Conservation (phyloP, 1,140 invertebrate genomes). For the Neodiprion fabricii region DNA sequence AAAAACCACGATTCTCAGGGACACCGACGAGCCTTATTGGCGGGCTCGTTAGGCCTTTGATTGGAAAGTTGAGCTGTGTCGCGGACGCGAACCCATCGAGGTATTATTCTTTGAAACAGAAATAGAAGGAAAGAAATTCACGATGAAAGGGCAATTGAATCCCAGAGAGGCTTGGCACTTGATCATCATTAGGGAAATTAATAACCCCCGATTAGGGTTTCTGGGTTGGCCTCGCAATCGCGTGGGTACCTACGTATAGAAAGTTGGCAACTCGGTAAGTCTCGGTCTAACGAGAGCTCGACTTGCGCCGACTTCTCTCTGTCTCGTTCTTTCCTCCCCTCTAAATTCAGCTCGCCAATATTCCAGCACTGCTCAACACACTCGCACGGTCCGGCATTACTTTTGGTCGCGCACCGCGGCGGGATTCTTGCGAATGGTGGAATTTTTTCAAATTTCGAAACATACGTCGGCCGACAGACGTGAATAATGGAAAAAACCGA, state of each 20-base stretch:
- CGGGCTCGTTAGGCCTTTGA: not conserved
- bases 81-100: not conserved
- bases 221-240: not conserved
- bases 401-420: too few relatives aligned
- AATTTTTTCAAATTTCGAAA: too few relatives aligned
- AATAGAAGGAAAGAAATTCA: constrained; percentile 6
- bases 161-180: not conserved
- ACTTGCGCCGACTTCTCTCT: not conserved
- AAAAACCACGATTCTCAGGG: not conserved
- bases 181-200: constrained; percentile 8
- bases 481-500: too few relatives aligned
- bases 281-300: not conserved
- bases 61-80: not conserved
- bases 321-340: not conserved
- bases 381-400: too few relatives aligned
- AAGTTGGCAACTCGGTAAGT: not conserved
- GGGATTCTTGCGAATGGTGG: too few relatives aligned
- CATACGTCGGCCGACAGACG: too few relatives aligned
- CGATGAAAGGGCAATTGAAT: not conserved
- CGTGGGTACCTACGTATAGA: not conserved
- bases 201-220: constrained; percentile 2
- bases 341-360: too few relatives aligned
- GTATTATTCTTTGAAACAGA: not conserved
- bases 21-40: not conserved
- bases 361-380: too few relatives aligned